phyloP scores from a whole-genome alignment of 1,140 invertebrate species.

The Heliconius hewitsoni region DNA sequence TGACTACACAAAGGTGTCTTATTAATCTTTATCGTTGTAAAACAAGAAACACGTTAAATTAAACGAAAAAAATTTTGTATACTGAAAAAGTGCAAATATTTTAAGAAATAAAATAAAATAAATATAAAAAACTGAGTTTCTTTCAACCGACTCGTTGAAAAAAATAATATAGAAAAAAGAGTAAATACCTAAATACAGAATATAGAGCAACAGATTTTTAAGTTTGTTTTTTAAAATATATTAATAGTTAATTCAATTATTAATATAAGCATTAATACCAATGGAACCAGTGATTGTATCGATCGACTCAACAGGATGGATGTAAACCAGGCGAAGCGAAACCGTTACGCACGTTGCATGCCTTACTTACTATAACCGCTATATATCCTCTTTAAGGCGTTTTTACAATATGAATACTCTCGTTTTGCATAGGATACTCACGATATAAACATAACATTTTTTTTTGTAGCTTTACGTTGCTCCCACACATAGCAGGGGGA shows the following conservation, averaged over 20 bases:
- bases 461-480: too few species aligned
- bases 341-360: slow-evolving; percentile 10
- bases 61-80: not conserved
- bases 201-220: too few species aligned
- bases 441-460: too few species aligned
- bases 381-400: slow-evolving; percentile 2
- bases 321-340: slow-evolving; percentile 4
- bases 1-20: not conserved
- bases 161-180: too few species aligned
- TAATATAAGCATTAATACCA: not conserved
- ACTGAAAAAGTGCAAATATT: not conserved
- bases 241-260: too few species aligned
- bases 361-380: not conserved
- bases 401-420: not conserved
- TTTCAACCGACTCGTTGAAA: too few species aligned
- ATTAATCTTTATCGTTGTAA: not conserved
- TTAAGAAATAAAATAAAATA: not conserved
- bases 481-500: too few species aligned
- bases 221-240: too few species aligned
- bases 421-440: not conserved
- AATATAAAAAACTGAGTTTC: too few species aligned
- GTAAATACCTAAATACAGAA: too few species aligned
- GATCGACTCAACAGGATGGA: not conserved
- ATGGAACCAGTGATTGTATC: not conserved
- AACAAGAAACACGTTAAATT: not conserved